These are phyloP conservation scores for Pristionchus arcanus DNA, from an alignment of 2,888 invertebrate species.

Conservation along the genomic window DNA sequence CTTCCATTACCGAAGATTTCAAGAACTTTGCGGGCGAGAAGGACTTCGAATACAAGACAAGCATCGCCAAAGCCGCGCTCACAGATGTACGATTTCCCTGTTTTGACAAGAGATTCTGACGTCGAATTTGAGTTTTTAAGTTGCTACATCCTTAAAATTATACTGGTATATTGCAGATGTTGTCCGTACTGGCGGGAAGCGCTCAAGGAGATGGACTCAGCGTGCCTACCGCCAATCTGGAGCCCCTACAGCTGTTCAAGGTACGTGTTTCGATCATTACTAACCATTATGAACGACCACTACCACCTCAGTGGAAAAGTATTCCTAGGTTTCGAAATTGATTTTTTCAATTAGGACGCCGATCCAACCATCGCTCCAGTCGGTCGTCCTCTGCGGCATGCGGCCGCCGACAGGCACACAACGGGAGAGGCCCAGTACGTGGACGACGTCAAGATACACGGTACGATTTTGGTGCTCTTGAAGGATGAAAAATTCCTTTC, in stretches of 20 bases:
- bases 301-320: too few species aligned
- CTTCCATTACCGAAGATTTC: neutral
- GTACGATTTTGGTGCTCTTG: too few species aligned
- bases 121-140: too few species aligned
- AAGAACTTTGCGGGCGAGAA: neutral
- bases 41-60: conserved; percentile 23
- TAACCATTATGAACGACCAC: neutral
- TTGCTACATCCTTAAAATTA: too few species aligned
- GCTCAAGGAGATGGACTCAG: neutral
- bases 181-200: neutral
- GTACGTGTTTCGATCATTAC: neutral
- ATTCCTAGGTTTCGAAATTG: neutral
- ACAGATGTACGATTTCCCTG: neutral
- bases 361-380: neutral
- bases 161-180: conserved; percentile 6
- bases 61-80: neutral
- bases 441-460: conserved; percentile 85
- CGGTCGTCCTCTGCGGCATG: conserved; percentile 88
- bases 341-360: neutral
- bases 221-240: neutral
- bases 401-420: conserved; percentile 89
- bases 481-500: too few species aligned
- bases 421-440: conserved; percentile 92
- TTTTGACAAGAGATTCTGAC: too few species aligned
- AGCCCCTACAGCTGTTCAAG: conserved; percentile 51